Conservation (phyloP, 2,888 invertebrate species). For the Hydrotaea cyrtoneurina region DNA sequence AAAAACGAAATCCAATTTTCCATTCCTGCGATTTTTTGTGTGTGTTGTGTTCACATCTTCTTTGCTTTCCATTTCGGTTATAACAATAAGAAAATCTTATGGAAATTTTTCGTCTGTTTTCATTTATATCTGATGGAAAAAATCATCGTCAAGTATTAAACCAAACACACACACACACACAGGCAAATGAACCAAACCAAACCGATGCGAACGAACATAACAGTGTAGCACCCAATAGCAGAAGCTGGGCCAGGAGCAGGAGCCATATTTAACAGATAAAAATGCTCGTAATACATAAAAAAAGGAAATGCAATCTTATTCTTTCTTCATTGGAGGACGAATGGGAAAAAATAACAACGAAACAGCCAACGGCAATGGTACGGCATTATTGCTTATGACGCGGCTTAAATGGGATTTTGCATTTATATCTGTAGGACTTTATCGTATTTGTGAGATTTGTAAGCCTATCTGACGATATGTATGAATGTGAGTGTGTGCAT, state of each 20-base stretch:
- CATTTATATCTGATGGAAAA: constrained; percentile 55
- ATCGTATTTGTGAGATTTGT: constrained; percentile 40
- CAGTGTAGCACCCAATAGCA: constrained; percentile 40
- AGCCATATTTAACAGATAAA: constrained; percentile 72
- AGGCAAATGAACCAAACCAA: not conserved
- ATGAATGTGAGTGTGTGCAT: not conserved
- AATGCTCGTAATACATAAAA: constrained; percentile 50
- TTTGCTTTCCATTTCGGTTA: constrained; percentile 29
- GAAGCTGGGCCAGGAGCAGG: constrained; percentile 61
- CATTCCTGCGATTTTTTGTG: constrained; percentile 5
- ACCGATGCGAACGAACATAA: not conserved
- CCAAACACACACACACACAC: constrained; percentile 1
- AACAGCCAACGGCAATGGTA: constrained; percentile 12
- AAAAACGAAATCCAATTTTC: constrained; percentile 46
- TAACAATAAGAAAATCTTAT: constrained; percentile 39
- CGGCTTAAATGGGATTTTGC: constrained; percentile 76
- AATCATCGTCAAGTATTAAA: constrained; percentile 45
- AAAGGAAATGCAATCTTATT: constrained; percentile 53
- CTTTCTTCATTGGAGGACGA: not conserved
- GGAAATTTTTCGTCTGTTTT: constrained; percentile 41
- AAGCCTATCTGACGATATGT: constrained; percentile 45
- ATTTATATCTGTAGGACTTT: constrained; percentile 61
- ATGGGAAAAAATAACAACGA: not conserved
- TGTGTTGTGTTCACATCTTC: not conserved
- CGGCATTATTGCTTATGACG: constrained; percentile 72